These are phyloP conservation scores for Rhogogaster chlorosoma DNA, from an alignment of 2,888 invertebrate species.

Conservation along the genomic window DNA sequence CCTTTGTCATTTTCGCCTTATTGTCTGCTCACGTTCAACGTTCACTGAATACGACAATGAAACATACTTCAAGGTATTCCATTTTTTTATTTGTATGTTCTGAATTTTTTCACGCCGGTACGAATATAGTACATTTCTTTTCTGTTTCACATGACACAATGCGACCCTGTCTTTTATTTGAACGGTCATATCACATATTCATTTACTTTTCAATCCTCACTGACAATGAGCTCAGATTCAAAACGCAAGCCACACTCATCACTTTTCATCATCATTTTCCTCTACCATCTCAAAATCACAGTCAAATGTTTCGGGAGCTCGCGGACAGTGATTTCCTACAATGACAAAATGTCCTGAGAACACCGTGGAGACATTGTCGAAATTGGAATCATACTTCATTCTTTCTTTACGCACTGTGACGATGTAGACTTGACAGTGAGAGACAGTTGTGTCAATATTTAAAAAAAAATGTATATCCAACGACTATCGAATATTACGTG, in stretches of 20 bases:
- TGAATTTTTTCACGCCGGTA: background rate
- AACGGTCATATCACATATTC: background rate
- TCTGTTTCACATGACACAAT: background rate
- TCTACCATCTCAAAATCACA: background rate
- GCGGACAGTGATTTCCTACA: too few relatives aligned
- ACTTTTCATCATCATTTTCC: background rate
- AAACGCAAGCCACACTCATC: background rate
- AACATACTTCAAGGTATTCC: background rate
- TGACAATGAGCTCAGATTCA: background rate
- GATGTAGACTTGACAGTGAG: too few relatives aligned
- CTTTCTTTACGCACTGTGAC: too few relatives aligned
- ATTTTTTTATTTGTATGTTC: background rate
- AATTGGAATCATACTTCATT: too few relatives aligned
- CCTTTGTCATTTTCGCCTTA: background rate
- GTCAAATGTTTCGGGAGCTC: too few relatives aligned
- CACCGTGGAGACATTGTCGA: too few relatives aligned
- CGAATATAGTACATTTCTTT: background rate
- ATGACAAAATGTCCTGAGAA: too few relatives aligned
- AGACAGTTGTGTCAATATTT: too few relatives aligned
- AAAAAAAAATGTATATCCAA: too few relatives aligned
- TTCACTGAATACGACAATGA: background rate
- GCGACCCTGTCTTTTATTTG: background rate
- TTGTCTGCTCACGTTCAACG: background rate
- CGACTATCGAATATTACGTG: too few relatives aligned
- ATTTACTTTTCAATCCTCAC: background rate